A percentile compares a stretch with the other conserved stretches of the same genome.
These are phyloP conservation scores for Orthonychiurus folsomi DNA, from an alignment of 2,888 invertebrate species.

Conservation along the genomic window DNA sequence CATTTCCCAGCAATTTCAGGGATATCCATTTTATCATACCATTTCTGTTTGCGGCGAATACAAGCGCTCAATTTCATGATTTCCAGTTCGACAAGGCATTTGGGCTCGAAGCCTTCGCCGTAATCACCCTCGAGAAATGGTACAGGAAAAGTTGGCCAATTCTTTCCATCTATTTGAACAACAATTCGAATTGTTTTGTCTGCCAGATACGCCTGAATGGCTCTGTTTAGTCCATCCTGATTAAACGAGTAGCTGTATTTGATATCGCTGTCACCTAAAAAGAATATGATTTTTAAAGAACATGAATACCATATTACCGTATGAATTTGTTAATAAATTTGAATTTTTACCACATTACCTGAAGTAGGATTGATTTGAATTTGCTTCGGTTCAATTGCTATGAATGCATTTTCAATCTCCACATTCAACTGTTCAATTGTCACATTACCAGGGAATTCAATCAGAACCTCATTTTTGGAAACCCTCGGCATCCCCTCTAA, in stretches of 20 bases:
- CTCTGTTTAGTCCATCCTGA: background rate
- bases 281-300: too few relatives aligned
- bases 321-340: too few relatives aligned
- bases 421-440: too few relatives aligned
- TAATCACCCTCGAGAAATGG: background rate
- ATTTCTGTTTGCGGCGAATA: background rate
- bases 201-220: background rate
- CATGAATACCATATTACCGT: slow-evolving; percentile 1
- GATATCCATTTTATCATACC: slow-evolving; percentile 5
- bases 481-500: too few relatives aligned
- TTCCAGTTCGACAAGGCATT: slow-evolving; percentile 1
- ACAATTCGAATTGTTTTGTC: background rate
- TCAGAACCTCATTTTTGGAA: too few relatives aligned
- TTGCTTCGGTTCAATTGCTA: too few relatives aligned
- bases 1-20: slow-evolving; percentile 4
- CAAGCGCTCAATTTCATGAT: slow-evolving; percentile 4
- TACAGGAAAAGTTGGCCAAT: background rate
- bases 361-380: too few relatives aligned
- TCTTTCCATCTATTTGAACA: background rate
- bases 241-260: too few relatives aligned
- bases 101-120: background rate
- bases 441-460: too few relatives aligned
- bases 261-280: too few relatives aligned
- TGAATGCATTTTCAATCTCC: too few relatives aligned
- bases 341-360: too few relatives aligned